Base-by-base conservation (phyloP, 2,113 vertebrate genomes). In the Oreochromis spilurus region DNA sequence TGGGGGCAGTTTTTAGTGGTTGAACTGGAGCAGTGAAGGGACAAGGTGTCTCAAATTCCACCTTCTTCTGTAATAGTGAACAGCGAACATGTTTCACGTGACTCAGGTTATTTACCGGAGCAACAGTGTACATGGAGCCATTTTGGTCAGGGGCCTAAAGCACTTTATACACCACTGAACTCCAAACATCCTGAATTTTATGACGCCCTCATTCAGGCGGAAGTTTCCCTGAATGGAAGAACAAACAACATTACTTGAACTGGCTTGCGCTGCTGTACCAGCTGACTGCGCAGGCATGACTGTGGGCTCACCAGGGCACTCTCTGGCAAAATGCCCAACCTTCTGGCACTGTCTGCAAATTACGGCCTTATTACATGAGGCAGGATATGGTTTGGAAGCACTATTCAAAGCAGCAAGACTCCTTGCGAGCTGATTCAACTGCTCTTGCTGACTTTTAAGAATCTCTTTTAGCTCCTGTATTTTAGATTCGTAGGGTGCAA, bases 161-260 rank as follows among this genome's bases (percentile, higher is more conserved):
- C 21, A 57, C 21, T 57, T 57, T 57, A 57, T 26, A 14, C 54
- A 57, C 54, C 54, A 26, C 54, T 14, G 54, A 57, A 57, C 54
- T 57, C 54, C 12, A 57, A 57, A 8, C 4, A 57, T 8, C 54
- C 54, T 26, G 12, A 57, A 57, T 57, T 57, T 57, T 14, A 57
- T 29, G 12, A 57, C 0, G 1, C 7, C 24, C 24, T 57, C 24
- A 26, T 26, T 26, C 54, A 55, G 2, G 21, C 2, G 0, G 54
- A 55, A 13, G 21, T 55, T 55, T 26, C 6, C 53, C 21, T 14
- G 21, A 14, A 55, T 55, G 54, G 12, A 26, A 55, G 21, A 55
- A 55, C 53, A 55, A 55, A 55, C 53, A 54, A 12, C 21, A 55
- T 55, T 26, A 55, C 54, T 55, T 55, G 12, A 55, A 55, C 11